Conservation (phyloP, 2,888 invertebrate species). For the Pogonocherus hispidulus region DNA sequence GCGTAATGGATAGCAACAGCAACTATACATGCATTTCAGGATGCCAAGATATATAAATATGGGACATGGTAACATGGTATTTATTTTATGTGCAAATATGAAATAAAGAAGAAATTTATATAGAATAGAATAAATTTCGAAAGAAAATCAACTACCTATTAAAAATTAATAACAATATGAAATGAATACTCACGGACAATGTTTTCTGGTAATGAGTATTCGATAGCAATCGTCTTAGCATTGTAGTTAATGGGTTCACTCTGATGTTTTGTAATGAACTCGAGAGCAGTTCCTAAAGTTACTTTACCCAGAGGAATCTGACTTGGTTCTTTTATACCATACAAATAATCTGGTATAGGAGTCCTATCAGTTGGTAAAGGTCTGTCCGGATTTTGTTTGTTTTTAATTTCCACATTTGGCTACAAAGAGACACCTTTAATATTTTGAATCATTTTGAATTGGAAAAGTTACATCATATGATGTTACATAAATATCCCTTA, state of each 20-base stretch:
- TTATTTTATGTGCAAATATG: too few relatives aligned
- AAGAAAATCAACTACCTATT: too few relatives aligned
- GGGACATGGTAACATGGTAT: too few relatives aligned
- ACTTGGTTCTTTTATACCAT: conserved; percentile 79
- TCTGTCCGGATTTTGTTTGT: conserved; percentile 66
- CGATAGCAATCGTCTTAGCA: conserved; percentile 74
- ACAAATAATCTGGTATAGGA: conserved; percentile 72
- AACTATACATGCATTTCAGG: too few relatives aligned
- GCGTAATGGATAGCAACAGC: too few relatives aligned
- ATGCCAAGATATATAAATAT: too few relatives aligned
- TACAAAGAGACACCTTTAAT: conserved; percentile 8
- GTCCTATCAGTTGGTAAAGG: conserved; percentile 75
- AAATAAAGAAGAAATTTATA: too few relatives aligned
- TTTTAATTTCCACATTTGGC: neutral
- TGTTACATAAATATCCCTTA: conserved; percentile 82
- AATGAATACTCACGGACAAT: conserved; percentile 73
- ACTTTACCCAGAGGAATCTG: conserved; percentile 75
- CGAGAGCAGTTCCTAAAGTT: conserved; percentile 75
- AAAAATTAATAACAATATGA: too few relatives aligned
- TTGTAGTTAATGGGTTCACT: conserved; percentile 74
- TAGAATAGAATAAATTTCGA: too few relatives aligned
- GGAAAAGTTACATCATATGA: conserved; percentile 67
- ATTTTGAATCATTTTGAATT: neutral
- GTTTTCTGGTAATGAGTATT: conserved; percentile 78
- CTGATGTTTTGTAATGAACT: conserved; percentile 78